phyloP scores from a whole-genome alignment of 2,888 invertebrate species.

The Agriopis aurantiaria region DNA sequence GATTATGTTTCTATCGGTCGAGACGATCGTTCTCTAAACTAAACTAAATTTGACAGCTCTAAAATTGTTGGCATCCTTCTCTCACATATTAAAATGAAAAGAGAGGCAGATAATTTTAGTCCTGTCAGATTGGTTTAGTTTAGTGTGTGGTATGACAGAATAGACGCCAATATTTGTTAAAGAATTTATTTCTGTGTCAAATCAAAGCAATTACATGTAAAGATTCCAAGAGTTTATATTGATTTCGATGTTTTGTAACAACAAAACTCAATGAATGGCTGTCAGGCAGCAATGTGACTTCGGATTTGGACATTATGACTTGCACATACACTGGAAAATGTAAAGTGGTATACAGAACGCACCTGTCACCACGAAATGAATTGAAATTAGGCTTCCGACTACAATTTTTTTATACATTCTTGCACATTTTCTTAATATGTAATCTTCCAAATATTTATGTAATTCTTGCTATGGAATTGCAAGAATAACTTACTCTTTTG shows the following conservation, averaged over 20 bases:
- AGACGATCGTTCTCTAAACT: too few species aligned
- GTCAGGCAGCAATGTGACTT: not conserved
- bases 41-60: too few species aligned
- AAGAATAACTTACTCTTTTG: too few species aligned
- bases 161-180: slow-evolving; percentile 1
- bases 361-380: slow-evolving; percentile 2
- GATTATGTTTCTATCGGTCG: too few species aligned
- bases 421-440: not conserved
- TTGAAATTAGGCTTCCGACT: not conserved
- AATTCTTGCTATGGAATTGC: too few species aligned
- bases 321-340: slow-evolving; percentile 8
- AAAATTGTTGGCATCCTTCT: too few species aligned
- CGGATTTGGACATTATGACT: slow-evolving; percentile 3
- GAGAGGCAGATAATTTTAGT: too few species aligned
- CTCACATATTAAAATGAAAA: too few species aligned
- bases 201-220: not conserved
- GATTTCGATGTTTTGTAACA: not conserved
- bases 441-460: not conserved
- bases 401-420: not conserved
- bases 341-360: not conserved
- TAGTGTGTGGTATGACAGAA: too few species aligned
- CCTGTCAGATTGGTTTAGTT: too few species aligned
- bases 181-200: not conserved
- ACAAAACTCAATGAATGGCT: not conserved
- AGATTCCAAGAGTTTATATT: not conserved